A percentile compares a stretch with the other conserved stretches of the same genome.
Conservation (phyloP, 2,113 vertebrate species). For the Cnemophilus loriae region DNA sequence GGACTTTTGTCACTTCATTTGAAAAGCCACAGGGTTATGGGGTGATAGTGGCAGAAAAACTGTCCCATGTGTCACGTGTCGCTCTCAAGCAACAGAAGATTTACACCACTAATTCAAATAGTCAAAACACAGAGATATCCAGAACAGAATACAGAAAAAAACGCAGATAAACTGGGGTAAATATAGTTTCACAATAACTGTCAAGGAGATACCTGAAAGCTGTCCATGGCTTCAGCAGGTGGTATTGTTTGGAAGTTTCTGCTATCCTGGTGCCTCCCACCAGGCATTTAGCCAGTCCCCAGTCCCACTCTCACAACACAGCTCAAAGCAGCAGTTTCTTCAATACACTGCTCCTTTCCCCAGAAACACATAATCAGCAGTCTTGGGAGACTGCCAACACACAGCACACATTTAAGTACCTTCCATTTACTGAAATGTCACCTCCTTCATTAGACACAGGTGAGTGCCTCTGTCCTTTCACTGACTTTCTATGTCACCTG, state of each 20-base stretch:
- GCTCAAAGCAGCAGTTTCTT: not conserved
- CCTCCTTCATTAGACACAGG: slow-evolving; percentile 53
- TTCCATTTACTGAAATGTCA: slow-evolving; percentile 51
- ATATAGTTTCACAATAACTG: not conserved
- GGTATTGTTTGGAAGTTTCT: not conserved
- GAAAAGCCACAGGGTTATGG: not conserved
- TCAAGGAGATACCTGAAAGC: not conserved
- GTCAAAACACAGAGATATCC: not conserved
- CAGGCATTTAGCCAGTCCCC: not conserved
- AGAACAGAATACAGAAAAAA: not conserved
- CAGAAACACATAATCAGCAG: not conserved
- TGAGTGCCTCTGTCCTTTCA: slow-evolving; percentile 36
- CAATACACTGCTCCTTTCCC: not conserved
- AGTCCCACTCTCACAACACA: not conserved
- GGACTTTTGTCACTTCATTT: not conserved
- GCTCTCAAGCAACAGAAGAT: not conserved
- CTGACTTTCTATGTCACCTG: not conserved
- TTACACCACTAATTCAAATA: not conserved
- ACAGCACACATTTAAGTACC: not conserved
- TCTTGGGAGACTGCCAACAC: not conserved
- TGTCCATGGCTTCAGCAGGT: not conserved
- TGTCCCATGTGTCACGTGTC: not conserved
- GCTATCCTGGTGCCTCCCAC: not conserved
- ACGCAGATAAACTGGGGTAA: not conserved
- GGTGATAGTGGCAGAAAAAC: not conserved